Percentiles rank a stretch among this genome's conserved stretches.
These are phyloP conservation scores for Dicranocentrus wangi DNA, from an alignment of 2,888 invertebrate genomes.

Conservation along the genomic window DNA sequence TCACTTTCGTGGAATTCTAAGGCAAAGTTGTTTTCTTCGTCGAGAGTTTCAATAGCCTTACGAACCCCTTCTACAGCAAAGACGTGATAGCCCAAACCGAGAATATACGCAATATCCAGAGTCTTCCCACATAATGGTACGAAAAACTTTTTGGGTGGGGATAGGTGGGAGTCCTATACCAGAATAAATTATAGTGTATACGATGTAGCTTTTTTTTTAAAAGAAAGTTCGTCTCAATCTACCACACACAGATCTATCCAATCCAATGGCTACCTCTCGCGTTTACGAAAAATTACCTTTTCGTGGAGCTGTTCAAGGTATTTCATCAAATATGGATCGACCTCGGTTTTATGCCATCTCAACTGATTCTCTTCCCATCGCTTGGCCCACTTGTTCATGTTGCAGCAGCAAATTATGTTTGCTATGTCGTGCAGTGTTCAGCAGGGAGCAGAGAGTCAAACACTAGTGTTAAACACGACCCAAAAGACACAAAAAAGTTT, in stretches of 20 bases:
- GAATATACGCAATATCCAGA: constrained; percentile 59
- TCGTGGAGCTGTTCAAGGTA: constrained; percentile 14
- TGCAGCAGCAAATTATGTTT: background rate
- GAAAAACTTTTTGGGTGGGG: constrained; percentile 51
- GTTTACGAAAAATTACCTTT: constrained; percentile 6
- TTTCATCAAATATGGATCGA: constrained; percentile 63
- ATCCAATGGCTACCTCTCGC: no score
- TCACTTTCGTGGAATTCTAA: constrained; percentile 44
- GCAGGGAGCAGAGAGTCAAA: no score
- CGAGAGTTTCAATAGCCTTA: constrained; percentile 56
- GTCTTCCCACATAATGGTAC: constrained; percentile 68
- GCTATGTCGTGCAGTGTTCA: no score
- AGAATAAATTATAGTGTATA: no score
- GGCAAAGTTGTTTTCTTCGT: constrained; percentile 45
- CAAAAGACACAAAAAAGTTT: no score
- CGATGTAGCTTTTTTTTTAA: no score
- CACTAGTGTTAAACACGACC: no score
- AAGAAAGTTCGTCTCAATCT: no score
- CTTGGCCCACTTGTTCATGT: constrained; percentile 65
- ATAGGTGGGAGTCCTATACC: background rate
- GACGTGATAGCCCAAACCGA: constrained; percentile 39
- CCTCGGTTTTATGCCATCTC: constrained; percentile 64
- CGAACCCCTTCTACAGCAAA: constrained; percentile 61
- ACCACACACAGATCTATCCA: no score
- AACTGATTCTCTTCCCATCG: constrained; percentile 67